Evolutionary conservation across 1,140 invertebrate genomes (phyloP).

Genomic region (Procambarus clarkii): DNA sequence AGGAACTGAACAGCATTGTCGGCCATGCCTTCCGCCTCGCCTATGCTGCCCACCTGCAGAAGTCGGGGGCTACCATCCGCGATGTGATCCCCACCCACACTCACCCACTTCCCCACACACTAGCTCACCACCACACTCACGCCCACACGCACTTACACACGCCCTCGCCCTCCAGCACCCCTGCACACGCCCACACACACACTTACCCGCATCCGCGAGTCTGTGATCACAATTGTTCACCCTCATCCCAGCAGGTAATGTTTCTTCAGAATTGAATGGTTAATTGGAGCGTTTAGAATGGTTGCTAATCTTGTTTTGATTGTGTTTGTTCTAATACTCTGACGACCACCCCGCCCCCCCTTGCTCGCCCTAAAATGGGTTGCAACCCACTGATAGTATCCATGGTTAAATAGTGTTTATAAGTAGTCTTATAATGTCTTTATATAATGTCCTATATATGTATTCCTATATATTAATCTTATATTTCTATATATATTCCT

Average conservation of each 20-base stretch:
- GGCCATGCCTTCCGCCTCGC: constrained; percentile 95
- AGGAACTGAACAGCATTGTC: constrained; percentile 90
- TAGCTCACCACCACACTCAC: constrained; percentile 46
- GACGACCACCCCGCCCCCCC: no score
- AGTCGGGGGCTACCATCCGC: constrained; percentile 72
- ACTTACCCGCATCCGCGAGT: constrained; percentile 31
- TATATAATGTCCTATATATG: no score
- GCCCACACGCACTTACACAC: constrained; percentile 63
- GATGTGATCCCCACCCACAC: constrained; percentile 66
- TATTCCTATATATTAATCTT: no score
- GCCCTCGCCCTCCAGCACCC: constrained; percentile 50
- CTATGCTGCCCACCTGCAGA: constrained; percentile 89
- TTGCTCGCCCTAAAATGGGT: no score
- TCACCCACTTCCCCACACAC: constrained; percentile 71
- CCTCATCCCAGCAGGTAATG: constrained; percentile 39
- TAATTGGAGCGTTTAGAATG: no score
- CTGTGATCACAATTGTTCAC: constrained; percentile 43
- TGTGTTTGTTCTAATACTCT: no score
- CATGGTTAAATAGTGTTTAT: no score
- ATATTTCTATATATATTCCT: no score
- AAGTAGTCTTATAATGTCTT: no score
- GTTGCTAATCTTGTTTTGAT: no score
- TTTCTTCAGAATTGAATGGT: no score
- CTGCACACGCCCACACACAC: constrained; percentile 34
- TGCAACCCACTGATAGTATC: no score